Evolutionary conservation across 2,888 invertebrate species (phyloP).

Genomic region (Petrophora chlorosata): DNA sequence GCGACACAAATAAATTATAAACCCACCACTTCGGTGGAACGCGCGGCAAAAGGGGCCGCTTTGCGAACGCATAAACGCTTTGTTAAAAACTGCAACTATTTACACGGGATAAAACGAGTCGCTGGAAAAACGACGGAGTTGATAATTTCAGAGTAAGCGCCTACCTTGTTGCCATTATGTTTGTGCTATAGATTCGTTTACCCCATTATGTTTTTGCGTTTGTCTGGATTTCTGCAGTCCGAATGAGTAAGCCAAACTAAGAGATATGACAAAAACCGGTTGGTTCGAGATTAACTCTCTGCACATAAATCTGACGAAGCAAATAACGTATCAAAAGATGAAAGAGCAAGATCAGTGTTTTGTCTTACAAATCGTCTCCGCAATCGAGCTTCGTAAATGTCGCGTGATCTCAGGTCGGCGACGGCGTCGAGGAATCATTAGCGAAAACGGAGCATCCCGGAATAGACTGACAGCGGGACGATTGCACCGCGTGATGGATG

Average conservation of each 20-base stretch:
- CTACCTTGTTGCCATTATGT: constrained; percentile 1
- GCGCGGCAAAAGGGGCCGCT: constrained; percentile 58
- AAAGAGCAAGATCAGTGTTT: constrained; percentile 46
- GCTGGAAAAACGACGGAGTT: constrained; percentile 31
- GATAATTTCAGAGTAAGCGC: constrained; percentile 11
- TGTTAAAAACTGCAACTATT: constrained; percentile 59
- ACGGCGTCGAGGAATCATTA: constrained; percentile 68
- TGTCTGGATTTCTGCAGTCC: not conserved
- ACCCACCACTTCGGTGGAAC: constrained; percentile 73
- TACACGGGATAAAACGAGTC: constrained; percentile 32
- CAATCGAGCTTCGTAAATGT: constrained; percentile 69
- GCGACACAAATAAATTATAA: constrained; percentile 82
- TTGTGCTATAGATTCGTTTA: not conserved
- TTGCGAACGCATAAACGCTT: constrained; percentile 62
- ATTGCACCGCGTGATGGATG: constrained; percentile 80
- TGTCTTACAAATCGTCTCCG: constrained; percentile 58
- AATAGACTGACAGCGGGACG: constrained; percentile 81
- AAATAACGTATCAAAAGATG: constrained; percentile 26
- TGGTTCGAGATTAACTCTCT: not conserved
- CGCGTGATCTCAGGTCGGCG: constrained; percentile 58
- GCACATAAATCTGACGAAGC: constrained; percentile 28
- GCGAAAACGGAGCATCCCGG: constrained; percentile 80
- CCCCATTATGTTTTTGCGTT: not conserved
- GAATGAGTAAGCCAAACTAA: too few species aligned
- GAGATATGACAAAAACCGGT: too few species aligned